Base-by-base conservation (phyloP, 2,888 invertebrate species). In the Lamellibrachia satsuma region DNA sequence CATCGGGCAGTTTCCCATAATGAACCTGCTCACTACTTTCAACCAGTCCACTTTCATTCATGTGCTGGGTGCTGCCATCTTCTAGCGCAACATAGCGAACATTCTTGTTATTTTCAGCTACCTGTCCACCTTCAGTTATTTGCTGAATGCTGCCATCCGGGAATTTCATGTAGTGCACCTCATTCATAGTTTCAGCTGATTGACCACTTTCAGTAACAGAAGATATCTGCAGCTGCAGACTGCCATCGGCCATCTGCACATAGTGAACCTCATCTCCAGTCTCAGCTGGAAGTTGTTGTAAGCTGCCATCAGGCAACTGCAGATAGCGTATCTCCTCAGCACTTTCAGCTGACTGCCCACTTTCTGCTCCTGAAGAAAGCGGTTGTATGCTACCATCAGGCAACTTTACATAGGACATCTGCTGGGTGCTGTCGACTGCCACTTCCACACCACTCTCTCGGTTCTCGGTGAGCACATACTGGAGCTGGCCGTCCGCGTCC, bases 311-410 rank as follows among this genome's bases (percentile, higher is more conserved):
- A 11, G 91, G 91, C 11, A 91, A 7, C 57, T 91, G 91, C 55
- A 91, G 57, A 15, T 52, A 91, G 55, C 55, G 91, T 11, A 52
- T 51, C 57, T 91, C 91, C n/a, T 91, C 55, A 11, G 51, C 22
- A 52, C 3, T 15, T 52, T 91, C 55, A 91, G 52, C 57, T 39
- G 52, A 52, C 4, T 91, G 52, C 52, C 27, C 6, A 6, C 22
- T 6, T 4, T 91, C 91, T n/a, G 91, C 91, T 52, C 22, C 91
- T 6, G 91, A 91, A 7, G 52, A 39, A 9, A 39, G 39, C 9
- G 52, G 52, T n/a, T 91, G 91, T 55, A 91, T 91, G 91, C 55
- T 55, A 22, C 91, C 91, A 52, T 91, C 91, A 2, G 91, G 91
- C n/a, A 75, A 22, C 75, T 75, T 75, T n/a, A 75, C 75, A 6